Conservation (phyloP, 2,888 invertebrate genomes). For the Chromoteleia sp. region DNA sequence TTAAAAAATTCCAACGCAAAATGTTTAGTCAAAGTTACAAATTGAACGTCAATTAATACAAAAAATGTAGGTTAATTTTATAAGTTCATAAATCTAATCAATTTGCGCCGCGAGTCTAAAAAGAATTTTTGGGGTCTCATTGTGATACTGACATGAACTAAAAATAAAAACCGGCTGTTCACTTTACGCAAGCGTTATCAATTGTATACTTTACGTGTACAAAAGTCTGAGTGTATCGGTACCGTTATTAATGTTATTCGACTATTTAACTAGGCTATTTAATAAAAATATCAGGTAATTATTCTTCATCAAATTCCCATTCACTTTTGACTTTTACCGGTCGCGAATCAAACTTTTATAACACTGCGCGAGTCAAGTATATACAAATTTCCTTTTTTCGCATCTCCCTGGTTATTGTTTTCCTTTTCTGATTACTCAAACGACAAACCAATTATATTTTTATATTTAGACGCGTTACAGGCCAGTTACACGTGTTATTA, state of each 20-base stretch:
- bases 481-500: no score
- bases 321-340: no score
- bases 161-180: not conserved
- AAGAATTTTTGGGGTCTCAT: not conserved
- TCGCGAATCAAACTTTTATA: no score
- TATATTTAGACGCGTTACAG: no score
- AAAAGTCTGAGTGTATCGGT: not conserved
- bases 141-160: not conserved
- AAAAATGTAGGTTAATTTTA: no score
- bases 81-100: not conserved
- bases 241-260: constrained; percentile 7
- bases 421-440: no score
- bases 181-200: constrained; percentile 9
- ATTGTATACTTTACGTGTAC: not conserved
- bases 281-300: constrained; percentile 1
- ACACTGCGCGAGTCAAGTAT: no score
- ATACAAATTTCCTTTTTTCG: no score
- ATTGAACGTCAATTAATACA: no score
- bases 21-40: no score
- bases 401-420: no score
- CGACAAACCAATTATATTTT: no score
- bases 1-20: not conserved
- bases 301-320: not conserved
- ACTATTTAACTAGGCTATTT: constrained; percentile 3
- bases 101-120: not conserved